phyloP scores from a whole-genome alignment of 2,797 vertebrate species.

The Halcyon smyrnensis region DNA sequence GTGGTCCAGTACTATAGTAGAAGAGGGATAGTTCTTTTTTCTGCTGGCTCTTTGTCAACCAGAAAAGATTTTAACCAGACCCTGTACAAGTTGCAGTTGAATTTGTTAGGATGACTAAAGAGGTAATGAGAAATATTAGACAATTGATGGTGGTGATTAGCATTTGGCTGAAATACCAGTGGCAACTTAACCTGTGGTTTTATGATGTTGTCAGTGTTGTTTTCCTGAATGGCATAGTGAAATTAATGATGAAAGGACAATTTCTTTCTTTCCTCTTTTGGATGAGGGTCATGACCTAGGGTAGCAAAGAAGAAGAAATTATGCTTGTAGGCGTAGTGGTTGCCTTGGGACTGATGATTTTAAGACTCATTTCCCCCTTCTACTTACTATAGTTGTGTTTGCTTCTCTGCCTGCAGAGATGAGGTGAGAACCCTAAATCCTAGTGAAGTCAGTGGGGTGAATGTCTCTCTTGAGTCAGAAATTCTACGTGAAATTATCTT shows the following conservation, averaged over 20 bases:
- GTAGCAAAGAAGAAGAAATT: slow-evolving; percentile 45
- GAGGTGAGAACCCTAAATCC: neutral
- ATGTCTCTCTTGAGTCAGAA: neutral
- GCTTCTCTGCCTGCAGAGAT: neutral
- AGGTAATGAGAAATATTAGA: slow-evolving; percentile 60
- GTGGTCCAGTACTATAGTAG: neutral
- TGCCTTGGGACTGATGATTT: slow-evolving; percentile 53
- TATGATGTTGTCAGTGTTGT: slow-evolving; percentile 44
- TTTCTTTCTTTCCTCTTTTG: slow-evolving; percentile 56
- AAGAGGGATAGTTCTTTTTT: neutral
- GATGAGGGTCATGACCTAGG: slow-evolving; percentile 57
- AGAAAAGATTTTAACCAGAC: slow-evolving; percentile 45
- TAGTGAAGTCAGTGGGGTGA: neutral
- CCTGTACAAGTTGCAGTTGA: neutral
- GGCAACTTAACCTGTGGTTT: slow-evolving; percentile 58
- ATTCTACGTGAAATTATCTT: neutral
- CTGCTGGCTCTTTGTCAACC: neutral
- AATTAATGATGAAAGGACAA: slow-evolving; percentile 66
- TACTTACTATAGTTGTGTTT: neutral
- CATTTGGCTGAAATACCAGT: slow-evolving; percentile 38
- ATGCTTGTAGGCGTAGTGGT: slow-evolving; percentile 51
- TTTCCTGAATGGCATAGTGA: slow-evolving; percentile 39
- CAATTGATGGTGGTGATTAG: slow-evolving; percentile 59
- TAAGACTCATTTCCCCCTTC: slow-evolving; percentile 27
- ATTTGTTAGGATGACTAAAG: slow-evolving; percentile 34